Evolutionary conservation across 2,888 invertebrate genomes (phyloP), one percentile per base, ranked within the genome.

Genomic region (Isoperla grammatica): DNA sequence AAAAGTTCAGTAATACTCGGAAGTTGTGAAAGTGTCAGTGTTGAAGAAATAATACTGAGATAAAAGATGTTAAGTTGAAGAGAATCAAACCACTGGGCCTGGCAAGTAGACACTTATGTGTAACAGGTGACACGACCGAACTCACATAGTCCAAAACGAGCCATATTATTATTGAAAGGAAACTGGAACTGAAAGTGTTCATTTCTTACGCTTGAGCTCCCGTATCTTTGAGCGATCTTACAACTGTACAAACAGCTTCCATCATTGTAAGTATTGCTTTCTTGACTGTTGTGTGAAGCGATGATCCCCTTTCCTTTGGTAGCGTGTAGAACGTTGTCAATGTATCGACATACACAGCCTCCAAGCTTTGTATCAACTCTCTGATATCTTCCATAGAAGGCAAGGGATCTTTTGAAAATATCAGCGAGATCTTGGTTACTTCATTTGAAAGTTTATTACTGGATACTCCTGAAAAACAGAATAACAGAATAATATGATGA

Each of bases 351-450:
- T 55, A 59, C 1, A 56, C 56, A 12, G 60, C 35, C 35, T 64
- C 61, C 8, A 61, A 56, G 2, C 39, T 13, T 15, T 40, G 20
- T n/a, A 60, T 17, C 46, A 64, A 46, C 13, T 37, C 55, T n/a
- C 48, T 39, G 13, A 43, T 17, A 35, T 61, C 56, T 23, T 56
- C 29, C 8, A 46, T 40, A 22, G 23, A 12, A 1, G 64, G 64
- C 1, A 37, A n/a, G 2, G 61, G 59, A 29, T 50, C 59, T 22
- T 62, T 61, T 12, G 62, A 56, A 20, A 48, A 59, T 17, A 49
- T 17, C 23, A 64, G 39, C 22, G 62, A 60, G 13, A 64, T 20
- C 48, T 64, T 62, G 37, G 62, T 62, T 12, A 64, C 53, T 60
- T 64, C 64, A 48, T 53, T 49, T 20, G 62, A 60, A 15, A 64